These are phyloP conservation scores for Arremon aurantiirostris DNA, from an alignment of 2,797 vertebrate genomes.

Conservation along the genomic window DNA sequence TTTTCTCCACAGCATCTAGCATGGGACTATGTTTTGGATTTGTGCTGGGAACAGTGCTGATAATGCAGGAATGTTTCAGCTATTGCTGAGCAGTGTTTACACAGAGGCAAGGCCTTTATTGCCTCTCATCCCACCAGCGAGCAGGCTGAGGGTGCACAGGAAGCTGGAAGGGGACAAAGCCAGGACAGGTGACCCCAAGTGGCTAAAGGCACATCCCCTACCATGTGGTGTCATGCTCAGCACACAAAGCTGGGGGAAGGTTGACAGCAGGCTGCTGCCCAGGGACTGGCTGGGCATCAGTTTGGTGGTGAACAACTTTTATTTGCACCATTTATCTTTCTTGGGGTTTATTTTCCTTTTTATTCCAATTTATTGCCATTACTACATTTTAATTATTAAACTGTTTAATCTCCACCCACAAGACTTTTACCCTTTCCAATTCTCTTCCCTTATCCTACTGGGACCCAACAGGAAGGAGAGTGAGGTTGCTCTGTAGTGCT, in stretches of 20 bases:
- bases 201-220: not conserved
- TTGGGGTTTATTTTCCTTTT: not conserved
- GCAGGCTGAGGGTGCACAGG: not conserved
- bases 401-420: not conserved
- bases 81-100: not conserved
- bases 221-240: not conserved
- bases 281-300: not conserved
- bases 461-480: not conserved
- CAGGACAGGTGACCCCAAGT: not conserved
- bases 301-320: not conserved
- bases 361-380: not conserved
- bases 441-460: not conserved
- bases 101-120: not conserved
- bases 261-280: not conserved
- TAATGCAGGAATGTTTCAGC: not conserved
- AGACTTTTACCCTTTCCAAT: not conserved
- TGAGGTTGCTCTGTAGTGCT: accelerated
- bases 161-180: not conserved
- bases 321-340: not conserved
- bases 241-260: not conserved
- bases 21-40: not conserved
- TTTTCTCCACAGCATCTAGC: not conserved
- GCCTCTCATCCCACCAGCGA: accelerated
- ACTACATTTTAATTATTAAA: not conserved
- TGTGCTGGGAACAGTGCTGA: not conserved